Base-by-base conservation (phyloP, 2,113 vertebrate genomes). In the Chaetodon auriga region DNA sequence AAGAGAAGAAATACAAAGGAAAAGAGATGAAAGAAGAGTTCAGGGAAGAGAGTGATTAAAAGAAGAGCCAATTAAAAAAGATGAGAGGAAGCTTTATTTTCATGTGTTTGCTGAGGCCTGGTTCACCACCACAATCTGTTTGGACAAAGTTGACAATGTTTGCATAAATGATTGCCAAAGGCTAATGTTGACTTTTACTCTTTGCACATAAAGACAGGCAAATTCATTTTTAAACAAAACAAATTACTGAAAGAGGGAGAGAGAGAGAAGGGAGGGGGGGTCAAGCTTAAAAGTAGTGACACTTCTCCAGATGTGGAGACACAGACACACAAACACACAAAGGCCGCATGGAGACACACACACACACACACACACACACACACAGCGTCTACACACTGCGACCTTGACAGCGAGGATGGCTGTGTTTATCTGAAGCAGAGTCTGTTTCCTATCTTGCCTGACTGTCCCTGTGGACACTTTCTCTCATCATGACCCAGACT, bases 271-370 rank as follows among this genome's bases (percentile, higher is more conserved):
- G 18, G 3, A 1, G 1, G 15, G 6, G 58, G 41, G 46, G 51
- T 61, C 46, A 80, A 80, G 21, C 51, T 69, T 35, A 53, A 49
- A 75, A 69, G 71, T 53, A 18, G 38, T 6, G 84, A 78, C 83
- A 87, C 84, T 81, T 90, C 73, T 86, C 84, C 87, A 92, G 87
- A 90, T 91, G 87, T 90, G n/a, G n/a, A n/a, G n/a, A 45, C 76
- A 80, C 72, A 84, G 72, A 70, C 61, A 62, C n/a, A 43, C 8
- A 43, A 15, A 21, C 7, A 57, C 5, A 15, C 19, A 35, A 18
- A 30, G 15, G 18, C 25, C 1, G 46, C 60, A 41, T 18, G 57
- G 8, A 62, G n/a, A 64, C 58, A 46, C n/a, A 0, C 49, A 46
- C 19, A n/a, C 61, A 62, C n/a, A 43, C 8, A 43, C 12, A 21